phyloP scores from a whole-genome alignment of 2,797 vertebrate species.

The Pogoniulus pusillus region DNA sequence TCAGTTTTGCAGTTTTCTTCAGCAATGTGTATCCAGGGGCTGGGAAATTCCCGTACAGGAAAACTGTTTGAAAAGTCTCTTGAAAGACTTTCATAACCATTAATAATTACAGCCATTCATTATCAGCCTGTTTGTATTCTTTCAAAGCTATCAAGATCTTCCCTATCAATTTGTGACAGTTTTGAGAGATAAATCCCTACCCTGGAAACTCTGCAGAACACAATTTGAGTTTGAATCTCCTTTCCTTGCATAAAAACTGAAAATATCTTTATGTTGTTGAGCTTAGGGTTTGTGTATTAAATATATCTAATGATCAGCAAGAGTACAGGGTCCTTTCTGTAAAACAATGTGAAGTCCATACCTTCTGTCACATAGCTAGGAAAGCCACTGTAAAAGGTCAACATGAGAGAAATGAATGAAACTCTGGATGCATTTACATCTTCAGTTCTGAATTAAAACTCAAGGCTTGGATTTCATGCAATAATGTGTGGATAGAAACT shows the following conservation, averaged over 20 bases:
- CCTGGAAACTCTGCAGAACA: background rate
- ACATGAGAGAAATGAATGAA: background rate
- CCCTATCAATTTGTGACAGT: background rate
- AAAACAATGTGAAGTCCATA: background rate
- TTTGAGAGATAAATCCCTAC: background rate
- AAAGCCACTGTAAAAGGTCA: background rate
- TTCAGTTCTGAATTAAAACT: background rate
- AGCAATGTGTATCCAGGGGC: background rate
- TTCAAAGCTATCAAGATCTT: background rate
- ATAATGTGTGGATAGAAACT: accelerated
- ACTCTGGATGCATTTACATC: background rate
- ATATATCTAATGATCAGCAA: background rate
- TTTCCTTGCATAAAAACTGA: background rate
- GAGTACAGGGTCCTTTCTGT: background rate
- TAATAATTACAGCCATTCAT: background rate
- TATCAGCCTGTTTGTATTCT: background rate
- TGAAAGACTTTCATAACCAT: background rate
- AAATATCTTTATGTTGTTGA: background rate
- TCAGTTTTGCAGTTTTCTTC: background rate
- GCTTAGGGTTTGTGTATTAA: background rate
- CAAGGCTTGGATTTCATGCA: background rate
- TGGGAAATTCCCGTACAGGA: background rate
- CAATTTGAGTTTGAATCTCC: background rate
- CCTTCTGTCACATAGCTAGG: background rate
- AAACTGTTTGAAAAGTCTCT: background rate